Base-by-base conservation (phyloP, 2,888 invertebrate genomes). In the Lithosia quadra region DNA sequence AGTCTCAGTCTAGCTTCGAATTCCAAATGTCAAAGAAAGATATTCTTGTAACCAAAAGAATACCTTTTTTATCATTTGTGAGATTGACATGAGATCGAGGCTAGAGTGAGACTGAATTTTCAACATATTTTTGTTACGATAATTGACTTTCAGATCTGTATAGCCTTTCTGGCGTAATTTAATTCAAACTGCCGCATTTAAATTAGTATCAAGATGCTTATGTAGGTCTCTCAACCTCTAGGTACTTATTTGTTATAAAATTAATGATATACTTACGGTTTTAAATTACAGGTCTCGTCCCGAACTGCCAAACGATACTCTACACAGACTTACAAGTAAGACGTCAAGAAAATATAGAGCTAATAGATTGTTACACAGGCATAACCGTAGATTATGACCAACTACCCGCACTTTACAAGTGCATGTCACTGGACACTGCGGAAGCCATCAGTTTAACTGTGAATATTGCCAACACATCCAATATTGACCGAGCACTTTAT, bases 281-380 rank as follows among this genome's bases (percentile, higher is more conserved):
- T 81, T 34, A 56, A 71, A 72, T 95, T 95, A 0, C 92, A 97
- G 97, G 97, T 81, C 92, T 97, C 62, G 95, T 96, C 15, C 95
- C 96, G 22, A 95, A 96, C 61, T 97, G 97, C 84, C 96, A 96
- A 74, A 97, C 97, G 5, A 91, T 96, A 69, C 86, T 97, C 43
- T 95, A 96, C 77, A 96, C 96, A 61, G 97, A 97, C 86, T 91
- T 97, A 82, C 96, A 96, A 83, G 93, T 96, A 15, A 95, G 95
- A 83, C 90, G 86, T 74, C 92, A 90, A 43, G 92, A 89, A 18
- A 83, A 94, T 10, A 90, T 92, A 13, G 80, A 85, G 34, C 77
- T 91, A n/a, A 86, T 91, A 63, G 89, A 92, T 71, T 93, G 92
- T 67, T 91, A 90, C 71, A 79, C 83, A 65, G 86, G 84, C 28